A percentile compares a stretch with the other conserved stretches of the same genome.
These are phyloP conservation scores for Eospalax fontanierii DNA, from an alignment of 2,797 vertebrate species.

Conservation along the genomic window DNA sequence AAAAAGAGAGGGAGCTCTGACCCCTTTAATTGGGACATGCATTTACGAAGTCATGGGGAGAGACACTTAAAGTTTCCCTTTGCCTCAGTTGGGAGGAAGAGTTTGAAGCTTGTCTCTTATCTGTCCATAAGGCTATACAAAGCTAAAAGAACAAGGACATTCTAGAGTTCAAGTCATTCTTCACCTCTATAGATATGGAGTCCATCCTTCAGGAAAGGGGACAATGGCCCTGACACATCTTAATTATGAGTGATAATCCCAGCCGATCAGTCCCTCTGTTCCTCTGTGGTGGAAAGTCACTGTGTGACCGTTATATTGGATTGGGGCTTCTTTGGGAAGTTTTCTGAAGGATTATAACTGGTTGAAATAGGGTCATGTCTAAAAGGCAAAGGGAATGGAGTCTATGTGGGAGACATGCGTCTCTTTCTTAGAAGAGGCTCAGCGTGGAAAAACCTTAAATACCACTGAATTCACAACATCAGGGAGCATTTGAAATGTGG, in stretches of 20 bases:
- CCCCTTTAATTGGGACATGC: not conserved
- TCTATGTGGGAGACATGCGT: not conserved
- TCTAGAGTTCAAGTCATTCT: not conserved
- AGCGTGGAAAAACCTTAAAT: not conserved
- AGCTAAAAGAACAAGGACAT: not conserved
- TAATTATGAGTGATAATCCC: not conserved
- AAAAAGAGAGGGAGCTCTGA: not conserved
- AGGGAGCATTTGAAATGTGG: not conserved
- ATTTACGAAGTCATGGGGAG: not conserved
- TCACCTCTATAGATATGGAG: not conserved
- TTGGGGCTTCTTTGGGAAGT: not conserved
- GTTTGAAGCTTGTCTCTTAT: not conserved
- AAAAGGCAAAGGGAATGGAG: not conserved
- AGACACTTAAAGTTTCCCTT: not conserved
- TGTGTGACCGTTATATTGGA: not conserved
- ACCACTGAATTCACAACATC: not conserved
- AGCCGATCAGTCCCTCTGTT: not conserved
- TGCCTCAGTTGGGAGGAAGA: slow-evolving; percentile 23
- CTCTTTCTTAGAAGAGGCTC: not conserved
- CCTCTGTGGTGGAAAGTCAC: no score
- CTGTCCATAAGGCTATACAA: not conserved
- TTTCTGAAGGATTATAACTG: not conserved
- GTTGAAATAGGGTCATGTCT: not conserved
- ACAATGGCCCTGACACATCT: not conserved
- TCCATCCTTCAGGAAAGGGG: not conserved